Evolutionary conservation across 1,140 invertebrate genomes (phyloP).

Genomic region (Oryctes rhinoceros): DNA sequence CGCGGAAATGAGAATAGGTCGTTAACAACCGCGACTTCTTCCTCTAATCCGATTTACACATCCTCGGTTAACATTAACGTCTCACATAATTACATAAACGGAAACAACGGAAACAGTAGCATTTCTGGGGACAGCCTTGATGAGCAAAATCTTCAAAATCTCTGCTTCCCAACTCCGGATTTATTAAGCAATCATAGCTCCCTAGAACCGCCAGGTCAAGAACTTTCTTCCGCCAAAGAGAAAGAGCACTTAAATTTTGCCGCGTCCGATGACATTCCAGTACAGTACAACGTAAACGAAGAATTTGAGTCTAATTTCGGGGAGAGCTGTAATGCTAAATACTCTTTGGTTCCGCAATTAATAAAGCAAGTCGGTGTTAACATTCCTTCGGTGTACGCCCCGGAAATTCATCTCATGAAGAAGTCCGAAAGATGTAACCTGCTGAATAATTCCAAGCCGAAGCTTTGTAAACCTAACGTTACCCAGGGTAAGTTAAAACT

Average conservation of each 20-base stretch:
- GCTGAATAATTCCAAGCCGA: slow-evolving; percentile 39
- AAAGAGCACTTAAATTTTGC: slow-evolving; percentile 22
- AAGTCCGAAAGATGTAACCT: not conserved
- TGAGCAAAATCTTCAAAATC: slow-evolving; percentile 46
- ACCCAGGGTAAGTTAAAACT: slow-evolving; percentile 8
- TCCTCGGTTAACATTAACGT: slow-evolving; percentile 66
- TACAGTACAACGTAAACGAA: slow-evolving; percentile 13
- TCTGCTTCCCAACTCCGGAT: slow-evolving; percentile 56
- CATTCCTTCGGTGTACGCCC: slow-evolving; percentile 43
- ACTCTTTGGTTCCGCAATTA: slow-evolving; percentile 3
- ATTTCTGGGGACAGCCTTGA: slow-evolving; percentile 62
- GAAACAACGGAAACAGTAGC: slow-evolving; percentile 53
- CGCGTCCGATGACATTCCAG: slow-evolving; percentile 25
- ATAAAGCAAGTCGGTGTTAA: slow-evolving; percentile 29
- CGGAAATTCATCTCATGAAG: slow-evolving; percentile 42
- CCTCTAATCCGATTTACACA: slow-evolving; percentile 54
- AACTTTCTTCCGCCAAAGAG: not conserved
- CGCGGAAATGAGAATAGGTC: slow-evolving; percentile 36
- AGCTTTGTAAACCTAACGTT: slow-evolving; percentile 39
- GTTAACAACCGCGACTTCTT: slow-evolving; percentile 51
- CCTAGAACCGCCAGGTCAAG: slow-evolving; percentile 49
- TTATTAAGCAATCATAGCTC: slow-evolving; percentile 59
- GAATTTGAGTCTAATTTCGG: slow-evolving; percentile 18
- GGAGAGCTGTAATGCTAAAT: not conserved
- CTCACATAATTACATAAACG: slow-evolving; percentile 61